Evolutionary conservation across 2,113 vertebrate species (phyloP).

Genomic region (Ploceus nigricollis): DNA sequence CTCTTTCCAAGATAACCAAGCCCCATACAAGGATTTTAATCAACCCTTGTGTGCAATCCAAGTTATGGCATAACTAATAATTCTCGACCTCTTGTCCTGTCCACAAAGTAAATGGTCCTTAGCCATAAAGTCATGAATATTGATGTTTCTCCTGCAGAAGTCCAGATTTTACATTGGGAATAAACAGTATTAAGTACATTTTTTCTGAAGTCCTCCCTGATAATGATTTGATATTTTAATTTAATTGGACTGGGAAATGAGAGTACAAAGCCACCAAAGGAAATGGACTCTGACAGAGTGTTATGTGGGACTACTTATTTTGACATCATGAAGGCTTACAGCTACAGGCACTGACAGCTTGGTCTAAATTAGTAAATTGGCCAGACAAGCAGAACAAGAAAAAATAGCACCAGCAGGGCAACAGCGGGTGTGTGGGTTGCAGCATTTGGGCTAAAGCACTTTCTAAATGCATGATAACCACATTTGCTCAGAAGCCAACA

Average conservation of each 20-base stretch:
- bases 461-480: background rate
- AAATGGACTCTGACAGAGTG: background rate
- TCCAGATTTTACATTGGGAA: background rate
- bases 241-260: background rate
- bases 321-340: background rate
- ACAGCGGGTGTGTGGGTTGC: background rate
- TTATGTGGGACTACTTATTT: background rate
- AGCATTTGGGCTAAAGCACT: background rate
- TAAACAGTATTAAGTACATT: background rate
- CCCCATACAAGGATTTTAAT: background rate
- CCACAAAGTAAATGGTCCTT: background rate
- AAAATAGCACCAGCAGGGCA: background rate
- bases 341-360: background rate
- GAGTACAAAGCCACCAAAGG: background rate
- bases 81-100: background rate
- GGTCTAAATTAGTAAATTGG: background rate
- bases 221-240: background rate
- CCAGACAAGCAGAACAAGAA: background rate
- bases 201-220: background rate
- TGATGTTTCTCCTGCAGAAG: background rate
- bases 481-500: background rate
- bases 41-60: background rate
- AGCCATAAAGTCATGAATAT: background rate
- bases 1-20: background rate
- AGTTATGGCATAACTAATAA: background rate